Base-by-base conservation (phyloP, 2,888 invertebrate genomes). In the Protonemura montana region DNA sequence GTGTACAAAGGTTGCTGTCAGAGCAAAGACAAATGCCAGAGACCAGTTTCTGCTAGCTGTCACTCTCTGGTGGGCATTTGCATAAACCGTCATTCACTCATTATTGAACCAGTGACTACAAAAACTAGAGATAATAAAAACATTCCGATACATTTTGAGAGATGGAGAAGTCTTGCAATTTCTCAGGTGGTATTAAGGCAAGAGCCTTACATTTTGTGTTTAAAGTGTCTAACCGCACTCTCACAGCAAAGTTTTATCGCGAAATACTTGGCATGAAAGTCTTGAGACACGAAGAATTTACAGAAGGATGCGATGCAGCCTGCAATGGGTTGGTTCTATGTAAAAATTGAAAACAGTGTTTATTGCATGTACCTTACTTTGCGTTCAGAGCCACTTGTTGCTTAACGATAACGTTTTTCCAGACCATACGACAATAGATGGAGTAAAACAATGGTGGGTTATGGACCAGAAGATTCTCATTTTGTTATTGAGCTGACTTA, bases 361-460 rank as follows among this genome's bases (percentile, higher is more conserved):
- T 35, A 35, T 35, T 35, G 35, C 35, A 35, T 35, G 10, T 27
- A n/a, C 27, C 16, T 82, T 86, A 35, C 25, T 85, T 82, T 81
- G 6, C 28, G 21, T 59, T 21, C 21, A 59, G 13, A 21, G 59
- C 59, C 59, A 59, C 21, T 78, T 78, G 7, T 6, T 78, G 29
- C 78, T 7, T 76, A 81, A 59, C 85, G 85, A 30, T 27, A 41
- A 29, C 87, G 87, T 85, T 87, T 86, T 92, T 92, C 42, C 90
- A 98, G 98, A n/a, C 98, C 98, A 0, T 99, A 99, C 90, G 97
- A 97, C 89, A 98, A 98, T 89, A 95, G 97, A 89, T 99, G 99
- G 99, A 98, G 98, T 90, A 99, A 99, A 92, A 99, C 99, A 0
- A 99, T 99, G 99, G 94, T 99, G 82, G 99, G 99, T 0, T 99